phyloP scores from a whole-genome alignment of 2,888 invertebrate genomes.

The Tuberolachnus salignus region DNA sequence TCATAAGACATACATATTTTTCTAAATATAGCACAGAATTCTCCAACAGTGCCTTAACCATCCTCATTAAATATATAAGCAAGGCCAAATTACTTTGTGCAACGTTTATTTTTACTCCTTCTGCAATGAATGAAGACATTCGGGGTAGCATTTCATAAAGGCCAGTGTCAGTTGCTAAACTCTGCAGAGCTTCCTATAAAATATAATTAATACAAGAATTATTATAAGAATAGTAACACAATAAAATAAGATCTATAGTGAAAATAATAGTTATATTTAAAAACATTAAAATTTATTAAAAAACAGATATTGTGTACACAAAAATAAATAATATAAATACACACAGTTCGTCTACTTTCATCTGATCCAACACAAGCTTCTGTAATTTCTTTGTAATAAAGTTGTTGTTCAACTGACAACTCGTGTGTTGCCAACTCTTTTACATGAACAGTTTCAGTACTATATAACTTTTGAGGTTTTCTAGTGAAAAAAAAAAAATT shows the following conservation, averaged over 20 bases:
- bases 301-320: too few species aligned
- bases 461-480: constrained; percentile 81
- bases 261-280: constrained; percentile 62
- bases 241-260: too few species aligned
- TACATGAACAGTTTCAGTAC: constrained; percentile 91
- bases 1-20: constrained; percentile 83
- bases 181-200: constrained; percentile 84
- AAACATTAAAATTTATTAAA: background rate
- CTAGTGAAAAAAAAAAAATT: constrained; percentile 56
- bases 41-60: constrained; percentile 96
- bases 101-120: constrained; percentile 97
- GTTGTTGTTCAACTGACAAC: constrained; percentile 94
- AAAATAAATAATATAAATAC: constrained; percentile 59
- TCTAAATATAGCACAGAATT: constrained; percentile 94
- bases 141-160: constrained; percentile 96
- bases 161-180: constrained; percentile 92
- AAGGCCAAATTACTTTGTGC: constrained; percentile 96
- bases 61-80: constrained; percentile 96
- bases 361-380: constrained; percentile 98
- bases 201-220: constrained; percentile 32
- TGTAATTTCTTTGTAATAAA: constrained; percentile 98
- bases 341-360: constrained; percentile 84
- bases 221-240: too few species aligned
- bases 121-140: constrained; percentile 96
- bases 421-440: constrained; percentile 96